phyloP scores from a whole-genome alignment of 2,113 vertebrate species.

The Lycocorax pyrrhopterus region DNA sequence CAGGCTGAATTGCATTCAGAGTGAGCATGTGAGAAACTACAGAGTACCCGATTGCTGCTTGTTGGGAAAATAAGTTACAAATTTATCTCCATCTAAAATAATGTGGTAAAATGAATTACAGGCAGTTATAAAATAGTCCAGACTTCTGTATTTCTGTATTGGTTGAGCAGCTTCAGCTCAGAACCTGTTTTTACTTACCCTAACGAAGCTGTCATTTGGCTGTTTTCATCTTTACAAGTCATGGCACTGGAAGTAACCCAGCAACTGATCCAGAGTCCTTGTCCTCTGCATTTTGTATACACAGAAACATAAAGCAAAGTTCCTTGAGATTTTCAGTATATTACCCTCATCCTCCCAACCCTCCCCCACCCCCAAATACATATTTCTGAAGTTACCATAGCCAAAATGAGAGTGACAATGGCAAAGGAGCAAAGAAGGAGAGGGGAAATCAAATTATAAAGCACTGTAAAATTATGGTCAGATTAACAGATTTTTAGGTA shows the following conservation, averaged over 20 bases:
- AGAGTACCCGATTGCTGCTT: not conserved
- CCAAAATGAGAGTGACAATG: not conserved
- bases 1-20: conserved; percentile 9
- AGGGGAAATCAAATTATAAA: not conserved
- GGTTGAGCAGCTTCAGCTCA: not conserved
- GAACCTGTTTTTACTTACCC: not conserved
- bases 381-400: not conserved
- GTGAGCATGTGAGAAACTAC: conserved; percentile 3
- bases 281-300: not conserved
- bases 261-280: not conserved
- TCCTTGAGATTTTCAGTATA: not conserved
- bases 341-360: not conserved
- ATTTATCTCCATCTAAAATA: conserved; percentile 1
- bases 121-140: not conserved
- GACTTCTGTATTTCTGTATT: not conserved
- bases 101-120: conserved; percentile 12
- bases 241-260: not conserved
- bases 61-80: not conserved
- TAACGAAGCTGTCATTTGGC: not conserved
- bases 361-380: rapidly evolving
- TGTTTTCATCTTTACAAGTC: not conserved
- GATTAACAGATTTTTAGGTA: not conserved
- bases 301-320: not conserved
- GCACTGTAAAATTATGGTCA: not conserved
- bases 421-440: not conserved